Evolutionary conservation across 2,797 vertebrate species (phyloP).

Genomic region (Pseudocheirus occidentalis): DNA sequence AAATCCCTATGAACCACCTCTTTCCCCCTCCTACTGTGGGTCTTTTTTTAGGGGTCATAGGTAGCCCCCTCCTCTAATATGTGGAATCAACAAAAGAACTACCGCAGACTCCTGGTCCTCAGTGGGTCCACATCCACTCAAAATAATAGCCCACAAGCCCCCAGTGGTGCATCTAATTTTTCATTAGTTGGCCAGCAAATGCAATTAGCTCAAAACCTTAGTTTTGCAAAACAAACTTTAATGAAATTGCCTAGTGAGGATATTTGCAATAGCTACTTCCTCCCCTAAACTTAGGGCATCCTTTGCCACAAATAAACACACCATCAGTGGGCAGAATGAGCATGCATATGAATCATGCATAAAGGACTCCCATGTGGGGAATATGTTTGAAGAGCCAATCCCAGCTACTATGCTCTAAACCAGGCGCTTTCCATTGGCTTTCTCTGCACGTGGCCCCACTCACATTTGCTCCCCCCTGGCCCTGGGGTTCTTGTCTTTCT

Average conservation of each 20-base stretch:
- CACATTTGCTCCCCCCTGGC: not conserved
- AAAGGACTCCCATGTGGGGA: too few species aligned
- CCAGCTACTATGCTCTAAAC: not conserved
- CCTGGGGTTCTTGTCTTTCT: not conserved
- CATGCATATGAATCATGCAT: not conserved
- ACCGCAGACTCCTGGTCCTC: not conserved
- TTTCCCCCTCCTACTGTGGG: not conserved
- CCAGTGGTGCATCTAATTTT: not conserved
- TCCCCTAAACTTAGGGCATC: not conserved
- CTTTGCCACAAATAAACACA: not conserved
- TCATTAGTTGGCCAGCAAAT: not conserved
- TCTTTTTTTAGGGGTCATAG: conserved; percentile 6
- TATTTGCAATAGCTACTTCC: not conserved
- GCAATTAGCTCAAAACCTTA: too few species aligned
- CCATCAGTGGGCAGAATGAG: not conserved
- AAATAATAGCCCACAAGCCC: not conserved
- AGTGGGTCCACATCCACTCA: not conserved
- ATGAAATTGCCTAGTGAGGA: not conserved
- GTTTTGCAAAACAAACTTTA: not conserved
- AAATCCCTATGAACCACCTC: not conserved
- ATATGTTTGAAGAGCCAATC: not conserved
- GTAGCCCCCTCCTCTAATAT: not conserved
- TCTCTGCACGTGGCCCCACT: not conserved
- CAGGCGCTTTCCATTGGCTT: not conserved
- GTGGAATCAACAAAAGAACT: not conserved